Conservation (phyloP, 2,888 invertebrate species). For the Acrobasis consociella region DNA sequence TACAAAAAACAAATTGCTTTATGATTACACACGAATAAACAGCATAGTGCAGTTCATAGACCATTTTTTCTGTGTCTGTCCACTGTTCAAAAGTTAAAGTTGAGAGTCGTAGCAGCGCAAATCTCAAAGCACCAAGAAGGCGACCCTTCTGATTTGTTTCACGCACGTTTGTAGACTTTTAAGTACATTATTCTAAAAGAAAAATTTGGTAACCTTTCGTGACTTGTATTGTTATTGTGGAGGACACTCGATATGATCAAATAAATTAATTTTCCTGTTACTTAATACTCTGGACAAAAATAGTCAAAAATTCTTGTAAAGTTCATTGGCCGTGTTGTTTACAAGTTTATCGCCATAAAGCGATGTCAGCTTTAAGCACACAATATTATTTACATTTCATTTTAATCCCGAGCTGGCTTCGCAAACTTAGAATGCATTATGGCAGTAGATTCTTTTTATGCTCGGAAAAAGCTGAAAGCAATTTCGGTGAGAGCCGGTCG, state of each 20-base stretch:
- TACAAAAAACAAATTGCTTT: no score
- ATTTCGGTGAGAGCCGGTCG: constrained; percentile 57
- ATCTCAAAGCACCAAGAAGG: neutral
- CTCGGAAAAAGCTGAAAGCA: constrained; percentile 51
- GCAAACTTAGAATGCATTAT: constrained; percentile 41
- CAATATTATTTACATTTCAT: constrained; percentile 24
- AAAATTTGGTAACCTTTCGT: no score
- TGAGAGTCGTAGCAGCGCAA: neutral
- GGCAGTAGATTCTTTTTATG: constrained; percentile 42
- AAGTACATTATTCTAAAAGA: no score
- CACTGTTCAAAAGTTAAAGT: no score
- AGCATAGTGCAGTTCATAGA: no score
- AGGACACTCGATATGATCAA: no score
- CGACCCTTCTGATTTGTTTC: no score
- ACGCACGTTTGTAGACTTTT: no score
- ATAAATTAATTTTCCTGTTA: no score
- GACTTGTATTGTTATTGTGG: no score
- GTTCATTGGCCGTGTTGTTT: constrained; percentile 14
- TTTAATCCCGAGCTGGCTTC: constrained; percentile 26
- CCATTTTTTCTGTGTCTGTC: no score
- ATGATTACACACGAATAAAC: no score
- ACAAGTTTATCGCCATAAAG: constrained; percentile 3
- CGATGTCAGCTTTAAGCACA: constrained; percentile 3
- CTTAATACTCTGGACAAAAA: neutral
- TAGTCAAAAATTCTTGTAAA: neutral